Base-by-base conservation (phyloP, 1,140 invertebrate genomes). In the Leptinotarsa undecemlineata region DNA sequence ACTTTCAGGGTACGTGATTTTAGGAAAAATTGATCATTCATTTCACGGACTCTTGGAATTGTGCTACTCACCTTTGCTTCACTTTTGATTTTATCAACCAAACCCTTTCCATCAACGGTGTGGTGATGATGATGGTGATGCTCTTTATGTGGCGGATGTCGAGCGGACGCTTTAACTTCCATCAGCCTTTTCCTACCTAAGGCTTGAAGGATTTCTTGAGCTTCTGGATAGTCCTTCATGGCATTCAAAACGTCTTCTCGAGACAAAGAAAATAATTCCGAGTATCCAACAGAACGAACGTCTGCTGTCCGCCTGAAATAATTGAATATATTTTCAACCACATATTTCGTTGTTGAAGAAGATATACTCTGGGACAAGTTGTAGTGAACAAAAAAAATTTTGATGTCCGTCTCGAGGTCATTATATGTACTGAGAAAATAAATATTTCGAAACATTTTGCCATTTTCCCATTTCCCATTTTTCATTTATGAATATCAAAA, bases 191-290 rank as follows among this genome's bases (percentile, higher is more conserved):
- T 96, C 26, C 94, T 88, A 1, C 95, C 95, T 3, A 97, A 87
- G 17, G 91, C 95, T 82, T 96, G 94, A 3, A 97, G 86, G 69
- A 97, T 96, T 82, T 97, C 96, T 86, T 98, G 95, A 1, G 97
- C 97, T 85, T 98, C 96, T 0, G 96, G 97, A 81, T 98, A 98
- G 84, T 98, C 96, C 84, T 97, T 98, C 91, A 98, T 96, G 3
- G 96, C 96, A 1, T 92, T 91, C 13, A 98, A 84, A 0, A 98
- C 96, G 82, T 98, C 96, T 85, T 98, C 96, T n/a, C 96, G 88
- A 0, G 96, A 98, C 1, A 99, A 86, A 51, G 96, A 97, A 85
- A 99, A 98, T 3, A 99, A 87, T 84, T 98, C 97, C 0, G 96
- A 96, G 81, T 98, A 99, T 1, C 96, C 96, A 3, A 99, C 96